Evolutionary conservation across 2,113 vertebrate genomes (phyloP), one percentile per base, ranked within the genome.

Genomic region (Tiliqua scincoides): DNA sequence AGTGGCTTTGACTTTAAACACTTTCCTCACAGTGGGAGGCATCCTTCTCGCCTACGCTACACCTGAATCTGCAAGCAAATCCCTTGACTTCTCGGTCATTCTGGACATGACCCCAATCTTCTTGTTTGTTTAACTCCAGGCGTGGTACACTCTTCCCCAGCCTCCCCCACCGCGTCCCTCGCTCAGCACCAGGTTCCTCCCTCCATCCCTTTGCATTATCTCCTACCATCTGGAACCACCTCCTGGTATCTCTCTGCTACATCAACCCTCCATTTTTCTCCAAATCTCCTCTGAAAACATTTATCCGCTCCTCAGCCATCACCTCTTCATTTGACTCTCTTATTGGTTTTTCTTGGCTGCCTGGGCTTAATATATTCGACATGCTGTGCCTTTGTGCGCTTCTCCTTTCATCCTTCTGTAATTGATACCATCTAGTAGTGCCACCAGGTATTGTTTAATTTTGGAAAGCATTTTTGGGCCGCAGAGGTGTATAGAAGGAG

Each of bases 371-470:
- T 85, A 4, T 48, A n/a, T 89, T 91, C 71, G 79, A 7, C 6
- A 87, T 27, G 17, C 32, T 84, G 2, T 35, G 78, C 79, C 35
- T 52, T 82, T 80, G 75, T 8, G n/a, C 15, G 67, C 11, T 59
- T 82, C 27, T 15, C 43, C 75, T 3, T 67, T 40, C 11, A 6
- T 52, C 40, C 18, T 37, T 43, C 37, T 43, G 79, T 20, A 84
- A 90, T 87, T 79, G 86, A 87, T 40, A 74, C 52, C 52, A 1
- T 25, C 32, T 81, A 79, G 21, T 43, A 87, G 7, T 65, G 12
- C 61, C 27, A 7, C 70, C 6, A 67, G 89, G n/a, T 89, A 85
- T 88, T 89, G 82, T 84, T 90, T 85, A 89, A 89, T 86, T 30
- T 67, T 89, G 21, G 59, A 63, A 89, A 86, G 7, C 18, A 40